These are phyloP conservation scores for Pseudochirops cupreus DNA, from an alignment of 2,797 vertebrate species.

Conservation along the genomic window DNA sequence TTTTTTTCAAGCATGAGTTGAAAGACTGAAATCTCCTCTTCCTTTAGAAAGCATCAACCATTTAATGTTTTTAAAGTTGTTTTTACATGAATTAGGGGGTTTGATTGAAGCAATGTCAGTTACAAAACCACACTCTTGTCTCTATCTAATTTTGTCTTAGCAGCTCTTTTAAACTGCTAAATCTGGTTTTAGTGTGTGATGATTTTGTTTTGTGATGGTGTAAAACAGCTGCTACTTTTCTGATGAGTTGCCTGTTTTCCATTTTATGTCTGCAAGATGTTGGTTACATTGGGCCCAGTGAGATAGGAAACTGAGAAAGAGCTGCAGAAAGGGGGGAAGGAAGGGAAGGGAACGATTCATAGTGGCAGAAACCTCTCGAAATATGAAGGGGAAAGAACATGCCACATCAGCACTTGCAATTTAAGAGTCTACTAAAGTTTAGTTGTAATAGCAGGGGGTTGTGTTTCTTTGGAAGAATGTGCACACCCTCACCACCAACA, in stretches of 20 bases:
- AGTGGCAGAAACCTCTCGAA: slow-evolving; percentile 36
- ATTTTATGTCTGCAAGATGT: slow-evolving; percentile 84
- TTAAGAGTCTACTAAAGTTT: not conserved
- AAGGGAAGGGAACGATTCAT: slow-evolving; percentile 10
- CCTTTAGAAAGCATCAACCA: slow-evolving; percentile 70
- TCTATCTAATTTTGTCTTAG: slow-evolving; percentile 83
- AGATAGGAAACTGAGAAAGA: slow-evolving; percentile 78
- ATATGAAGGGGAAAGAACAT: not conserved
- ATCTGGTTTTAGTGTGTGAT: slow-evolving; percentile 82
- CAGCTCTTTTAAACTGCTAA: slow-evolving; percentile 83
- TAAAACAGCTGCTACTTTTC: slow-evolving; percentile 84
- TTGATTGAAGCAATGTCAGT: slow-evolving; percentile 80
- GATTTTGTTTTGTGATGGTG: slow-evolving; percentile 82
- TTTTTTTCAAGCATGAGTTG: slow-evolving; percentile 29
- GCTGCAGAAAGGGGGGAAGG: slow-evolving; percentile 35
- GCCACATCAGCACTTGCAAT: not conserved
- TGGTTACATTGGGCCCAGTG: slow-evolving; percentile 73
- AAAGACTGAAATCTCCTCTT: slow-evolving; percentile 68
- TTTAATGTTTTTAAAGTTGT: slow-evolving; percentile 81
- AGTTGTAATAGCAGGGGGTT: not conserved
- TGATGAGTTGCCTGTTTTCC: slow-evolving; percentile 83
- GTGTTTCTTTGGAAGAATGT: not conserved
- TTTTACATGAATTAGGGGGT: slow-evolving; percentile 82
- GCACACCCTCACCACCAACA: not conserved
- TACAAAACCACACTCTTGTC: slow-evolving; percentile 77